A percentile compares a stretch with the other conserved stretches of the same genome.
Evolutionary conservation across 2,888 invertebrate species (phyloP).

Genomic region (Euplagia quadripunctaria): DNA sequence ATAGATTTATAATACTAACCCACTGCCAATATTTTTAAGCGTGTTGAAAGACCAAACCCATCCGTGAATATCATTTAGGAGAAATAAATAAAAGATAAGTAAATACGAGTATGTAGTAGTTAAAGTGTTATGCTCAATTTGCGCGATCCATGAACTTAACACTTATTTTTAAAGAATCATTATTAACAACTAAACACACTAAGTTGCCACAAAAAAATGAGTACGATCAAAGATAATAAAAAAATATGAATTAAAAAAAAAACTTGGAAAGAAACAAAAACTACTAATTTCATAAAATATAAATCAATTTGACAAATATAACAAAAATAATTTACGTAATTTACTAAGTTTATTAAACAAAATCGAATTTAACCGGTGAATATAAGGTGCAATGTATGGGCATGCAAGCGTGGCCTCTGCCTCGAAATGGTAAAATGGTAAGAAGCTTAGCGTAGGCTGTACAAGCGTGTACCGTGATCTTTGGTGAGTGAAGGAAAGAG

Average conservation of each 20-base stretch:
- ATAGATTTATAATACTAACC: slow-evolving; percentile 2
- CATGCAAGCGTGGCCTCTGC: slow-evolving; percentile 62
- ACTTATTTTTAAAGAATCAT: slow-evolving; percentile 18
- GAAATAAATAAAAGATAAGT: not conserved
- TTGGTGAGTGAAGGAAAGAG: slow-evolving; percentile 26
- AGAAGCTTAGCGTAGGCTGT: slow-evolving; percentile 59
- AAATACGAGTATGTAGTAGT: not conserved
- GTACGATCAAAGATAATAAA: not conserved
- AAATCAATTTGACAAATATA: not conserved
- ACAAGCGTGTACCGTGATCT: slow-evolving; percentile 61
- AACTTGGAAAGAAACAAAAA: not conserved
- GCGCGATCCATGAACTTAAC: slow-evolving; percentile 49
- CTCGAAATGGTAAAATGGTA: slow-evolving; percentile 51
- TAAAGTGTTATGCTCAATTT: slow-evolving; percentile 55
- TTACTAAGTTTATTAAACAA: slow-evolving; percentile 6
- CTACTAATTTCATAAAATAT: not conserved
- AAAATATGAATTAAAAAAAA: not conserved
- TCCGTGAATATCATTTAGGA: not conserved
- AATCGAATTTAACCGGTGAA: slow-evolving; percentile 30
- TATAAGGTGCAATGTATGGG: slow-evolving; percentile 53
- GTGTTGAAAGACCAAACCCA: slow-evolving; percentile 5
- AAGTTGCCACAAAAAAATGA: not conserved
- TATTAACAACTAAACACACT: slow-evolving; percentile 28
- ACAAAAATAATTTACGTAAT: not conserved
- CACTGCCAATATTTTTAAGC: slow-evolving; percentile 2